Base-by-base conservation (phyloP, 2,888 invertebrate species). In the Odontomyia ornata region DNA sequence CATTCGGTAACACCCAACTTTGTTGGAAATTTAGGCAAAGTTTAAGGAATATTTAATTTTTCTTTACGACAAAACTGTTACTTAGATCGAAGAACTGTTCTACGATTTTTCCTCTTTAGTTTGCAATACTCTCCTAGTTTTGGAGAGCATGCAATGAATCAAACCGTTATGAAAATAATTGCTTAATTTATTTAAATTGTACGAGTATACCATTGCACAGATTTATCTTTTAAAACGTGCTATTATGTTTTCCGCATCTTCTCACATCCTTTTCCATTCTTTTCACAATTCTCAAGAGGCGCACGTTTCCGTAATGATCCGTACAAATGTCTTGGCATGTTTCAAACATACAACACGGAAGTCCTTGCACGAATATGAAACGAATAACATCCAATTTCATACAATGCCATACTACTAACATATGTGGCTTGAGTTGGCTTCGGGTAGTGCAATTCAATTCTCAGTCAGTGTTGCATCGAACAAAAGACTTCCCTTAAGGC, bases 401-500 rank as follows among this genome's bases (percentile, higher is more conserved):
- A 9, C 57, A 60, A 21, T 21, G 25, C 18, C 43, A 13, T 36
- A 67, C 25, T 30, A n/a, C 64, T 30, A 43, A 36, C 67, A 67
- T 67, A 43, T 21, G 21, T 43, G 67, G 13, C 30, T 0, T 18
- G 21, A 30, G 3, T 27, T 5, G 3, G 25, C 4, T n/a, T 18
- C 18, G 7, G 15, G 18, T 3, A 3, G 13, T 15, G 52, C 52
- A 9, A 52, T 52, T 52, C 52, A 52, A 52, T 52, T 52, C 52
- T 52, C 52, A 15, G 3, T 18, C 21, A 28, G 56, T 72, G 23
- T 47, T 21, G 47, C 47, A 18, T 18, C 18, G 7, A 72, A 72
- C 71, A 72, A 72, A 56, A 18, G 56, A 72, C 71, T 72, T 72
- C 71, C 71, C 71, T 52, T 72, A 47, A 28, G 71, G 28, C 71